Conservation (phyloP, 2,113 vertebrate species). For the Microcebus lehilahytsara region DNA sequence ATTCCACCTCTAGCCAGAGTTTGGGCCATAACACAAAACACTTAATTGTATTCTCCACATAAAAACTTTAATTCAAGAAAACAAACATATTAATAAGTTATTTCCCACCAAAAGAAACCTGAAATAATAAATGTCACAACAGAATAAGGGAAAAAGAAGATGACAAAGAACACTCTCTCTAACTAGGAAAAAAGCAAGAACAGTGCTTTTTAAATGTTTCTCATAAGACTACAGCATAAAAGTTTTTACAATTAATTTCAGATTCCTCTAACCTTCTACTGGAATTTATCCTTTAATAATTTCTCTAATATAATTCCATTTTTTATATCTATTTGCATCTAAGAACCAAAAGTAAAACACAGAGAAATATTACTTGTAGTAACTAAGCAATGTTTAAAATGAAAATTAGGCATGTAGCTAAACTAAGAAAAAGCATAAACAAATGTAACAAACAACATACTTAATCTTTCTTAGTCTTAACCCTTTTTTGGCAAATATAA, state of each 20-base stretch:
- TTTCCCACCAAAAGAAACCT: constrained; percentile 30
- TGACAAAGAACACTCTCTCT: background rate
- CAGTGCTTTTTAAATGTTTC: background rate
- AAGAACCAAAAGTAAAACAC: constrained; percentile 40
- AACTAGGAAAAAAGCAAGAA: constrained; percentile 38
- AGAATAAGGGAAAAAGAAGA: background rate
- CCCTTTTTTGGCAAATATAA: background rate
- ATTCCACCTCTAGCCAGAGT: background rate
- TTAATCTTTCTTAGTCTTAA: background rate
- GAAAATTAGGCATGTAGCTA: constrained; percentile 16
- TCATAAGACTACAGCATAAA: background rate
- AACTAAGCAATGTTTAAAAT: constrained; percentile 15
- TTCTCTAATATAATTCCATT: constrained; percentile 34
- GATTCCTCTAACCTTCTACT: background rate
- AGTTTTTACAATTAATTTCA: constrained; percentile 21
- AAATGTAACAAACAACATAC: background rate
- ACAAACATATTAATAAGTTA: constrained; percentile 18
- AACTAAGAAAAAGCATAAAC: constrained; percentile 29
- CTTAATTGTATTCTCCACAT: background rate
- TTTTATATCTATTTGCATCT: background rate
- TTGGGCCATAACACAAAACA: background rate
- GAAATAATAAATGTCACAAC: constrained; percentile 31
- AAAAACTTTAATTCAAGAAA: constrained; percentile 33
- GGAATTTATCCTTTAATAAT: constrained; percentile 34
- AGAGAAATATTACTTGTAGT: background rate